These are phyloP conservation scores for Phyllostomus discolor DNA, from an alignment of 2,113 vertebrate genomes.

Conservation along the genomic window DNA sequence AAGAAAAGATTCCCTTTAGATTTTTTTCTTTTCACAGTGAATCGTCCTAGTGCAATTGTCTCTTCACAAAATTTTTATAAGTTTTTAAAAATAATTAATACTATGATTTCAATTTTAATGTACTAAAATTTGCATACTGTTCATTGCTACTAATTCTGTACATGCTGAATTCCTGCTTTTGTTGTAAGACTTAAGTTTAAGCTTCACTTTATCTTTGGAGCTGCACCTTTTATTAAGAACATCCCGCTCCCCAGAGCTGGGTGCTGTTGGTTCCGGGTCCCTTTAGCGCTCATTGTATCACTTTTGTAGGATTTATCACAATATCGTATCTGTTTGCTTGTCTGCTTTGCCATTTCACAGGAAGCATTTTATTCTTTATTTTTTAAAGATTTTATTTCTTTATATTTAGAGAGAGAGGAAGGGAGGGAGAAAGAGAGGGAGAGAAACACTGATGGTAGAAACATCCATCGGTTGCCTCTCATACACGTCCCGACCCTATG, in stretches of 20 bases:
- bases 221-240: not conserved
- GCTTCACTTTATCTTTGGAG: not conserved
- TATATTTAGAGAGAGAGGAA: not conserved
- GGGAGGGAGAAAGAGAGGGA: not conserved
- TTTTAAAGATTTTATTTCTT: not conserved
- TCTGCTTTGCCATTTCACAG: not conserved
- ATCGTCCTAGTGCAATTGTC: not conserved
- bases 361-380: not conserved
- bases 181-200: not conserved
- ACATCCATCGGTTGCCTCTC: not conserved
- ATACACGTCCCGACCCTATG: no score
- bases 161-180: not conserved
- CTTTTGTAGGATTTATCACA: not conserved
- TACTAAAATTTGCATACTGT: not conserved
- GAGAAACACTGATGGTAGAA: not conserved
- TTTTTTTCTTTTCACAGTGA: not conserved
- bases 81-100: not conserved
- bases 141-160: not conserved
- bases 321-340: not conserved
- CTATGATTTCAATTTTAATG: not conserved
- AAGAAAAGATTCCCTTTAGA: not conserved
- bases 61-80: not conserved
- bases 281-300: not conserved
- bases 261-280: not conserved
- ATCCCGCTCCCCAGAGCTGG: fast-evolving